Evolutionary conservation across 2,113 vertebrate genomes (phyloP).

Genomic region (Spheniscus mendiculus): DNA sequence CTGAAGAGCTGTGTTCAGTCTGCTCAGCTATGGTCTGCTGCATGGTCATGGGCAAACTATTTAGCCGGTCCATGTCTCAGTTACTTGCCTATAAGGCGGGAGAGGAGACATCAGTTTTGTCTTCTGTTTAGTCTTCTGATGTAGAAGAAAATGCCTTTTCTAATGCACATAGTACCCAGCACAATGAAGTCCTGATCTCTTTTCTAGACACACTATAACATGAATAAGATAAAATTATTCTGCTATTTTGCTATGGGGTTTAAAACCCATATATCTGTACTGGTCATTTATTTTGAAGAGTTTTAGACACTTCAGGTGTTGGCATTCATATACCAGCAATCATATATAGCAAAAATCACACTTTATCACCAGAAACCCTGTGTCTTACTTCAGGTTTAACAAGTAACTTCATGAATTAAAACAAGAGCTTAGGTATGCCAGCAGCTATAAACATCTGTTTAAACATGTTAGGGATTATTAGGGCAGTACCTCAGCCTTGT

Average conservation of each 20-base stretch:
- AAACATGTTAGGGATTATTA: conserved; percentile 58
- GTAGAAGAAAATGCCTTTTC: not conserved
- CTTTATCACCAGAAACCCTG: not conserved
- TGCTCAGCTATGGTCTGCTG: not conserved
- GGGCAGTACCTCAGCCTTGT: conserved; percentile 35
- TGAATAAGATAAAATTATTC: not conserved
- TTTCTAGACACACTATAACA: not conserved
- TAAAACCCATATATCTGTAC: not conserved
- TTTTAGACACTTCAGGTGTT: not conserved
- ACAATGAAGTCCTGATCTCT: not conserved
- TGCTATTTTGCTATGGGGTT: not conserved
- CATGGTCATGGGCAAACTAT: not conserved
- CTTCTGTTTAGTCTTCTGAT: not conserved
- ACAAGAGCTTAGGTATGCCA: conserved; percentile 1
- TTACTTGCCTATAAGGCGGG: not conserved
- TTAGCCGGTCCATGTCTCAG: not conserved
- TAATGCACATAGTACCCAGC: not conserved
- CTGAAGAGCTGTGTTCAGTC: not conserved
- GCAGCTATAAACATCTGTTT: conserved; percentile 61
- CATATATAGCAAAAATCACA: not conserved
- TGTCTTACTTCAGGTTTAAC: conserved; percentile 31
- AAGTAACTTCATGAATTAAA: conserved; percentile 31
- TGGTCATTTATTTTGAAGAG: not conserved
- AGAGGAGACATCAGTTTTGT: not conserved
- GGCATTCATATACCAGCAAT: not conserved